Percentiles rank a stretch among this genome's conserved stretches.
These are phyloP conservation scores for Oncopodura yosiiana DNA, from an alignment of 1,140 invertebrate genomes.

Conservation along the genomic window DNA sequence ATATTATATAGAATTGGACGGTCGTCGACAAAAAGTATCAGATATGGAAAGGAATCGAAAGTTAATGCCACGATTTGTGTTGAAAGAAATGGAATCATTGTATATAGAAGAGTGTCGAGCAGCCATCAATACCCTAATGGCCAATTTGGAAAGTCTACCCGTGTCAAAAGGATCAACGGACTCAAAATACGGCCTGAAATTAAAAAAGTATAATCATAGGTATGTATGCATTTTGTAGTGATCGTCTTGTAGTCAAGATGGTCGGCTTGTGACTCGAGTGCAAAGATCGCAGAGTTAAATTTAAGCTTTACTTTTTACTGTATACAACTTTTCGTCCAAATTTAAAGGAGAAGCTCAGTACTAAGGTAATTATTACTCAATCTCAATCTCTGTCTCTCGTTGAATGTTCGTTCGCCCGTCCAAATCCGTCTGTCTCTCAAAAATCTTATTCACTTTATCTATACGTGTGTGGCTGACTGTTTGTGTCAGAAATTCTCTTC, in stretches of 20 bases:
- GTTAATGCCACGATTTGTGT: constrained; percentile 95
- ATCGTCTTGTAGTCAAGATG: too few relatives aligned
- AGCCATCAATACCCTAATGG: constrained; percentile 96
- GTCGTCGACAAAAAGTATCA: constrained; percentile 87
- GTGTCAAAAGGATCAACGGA: constrained; percentile 96
- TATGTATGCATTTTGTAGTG: constrained; percentile 42
- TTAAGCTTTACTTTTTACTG: constrained; percentile 16
- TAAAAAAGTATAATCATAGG: constrained; percentile 94
- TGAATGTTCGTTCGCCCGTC: too few relatives aligned
- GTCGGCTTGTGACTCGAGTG: too few relatives aligned
- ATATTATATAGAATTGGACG: constrained; percentile 98
- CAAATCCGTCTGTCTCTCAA: too few relatives aligned
- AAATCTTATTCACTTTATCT: too few relatives aligned
- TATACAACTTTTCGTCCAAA: constrained; percentile 13
- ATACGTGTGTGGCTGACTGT: too few relatives aligned
- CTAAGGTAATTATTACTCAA: constrained; percentile 32
- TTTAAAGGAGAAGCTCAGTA: constrained; percentile 36
- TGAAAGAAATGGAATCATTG: constrained; percentile 99
- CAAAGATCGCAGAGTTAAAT: too few relatives aligned
- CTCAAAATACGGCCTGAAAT: constrained; percentile 89
- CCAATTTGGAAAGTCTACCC: constrained; percentile 95
- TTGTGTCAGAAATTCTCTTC: too few relatives aligned
- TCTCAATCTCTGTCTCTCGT: neutral
- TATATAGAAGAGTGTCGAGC: constrained; percentile 97
- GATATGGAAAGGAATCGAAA: constrained; percentile 97